phyloP scores from a whole-genome alignment of 2,888 invertebrate species.

The Epirrhoe alternata region DNA sequence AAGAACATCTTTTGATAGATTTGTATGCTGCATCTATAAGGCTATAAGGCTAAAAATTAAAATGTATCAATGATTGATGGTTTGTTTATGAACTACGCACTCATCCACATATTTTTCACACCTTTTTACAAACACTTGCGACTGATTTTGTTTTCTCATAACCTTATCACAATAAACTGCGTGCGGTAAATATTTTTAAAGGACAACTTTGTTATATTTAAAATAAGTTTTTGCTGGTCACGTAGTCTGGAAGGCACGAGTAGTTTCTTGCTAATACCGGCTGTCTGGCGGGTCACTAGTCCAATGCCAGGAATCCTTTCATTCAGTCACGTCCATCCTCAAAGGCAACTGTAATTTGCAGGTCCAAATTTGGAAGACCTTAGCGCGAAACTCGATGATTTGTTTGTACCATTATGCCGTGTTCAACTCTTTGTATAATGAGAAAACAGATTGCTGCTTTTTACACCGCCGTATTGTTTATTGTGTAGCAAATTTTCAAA shows the following conservation, averaged over 20 bases:
- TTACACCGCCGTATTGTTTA: constrained; percentile 35
- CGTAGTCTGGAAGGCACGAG: constrained; percentile 33
- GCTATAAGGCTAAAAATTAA: neutral
- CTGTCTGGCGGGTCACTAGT: constrained; percentile 25
- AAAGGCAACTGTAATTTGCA: constrained; percentile 36
- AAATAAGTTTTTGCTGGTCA: constrained; percentile 23
- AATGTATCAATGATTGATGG: constrained; percentile 13
- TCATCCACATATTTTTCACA: constrained; percentile 12
- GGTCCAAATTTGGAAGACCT: constrained; percentile 37
- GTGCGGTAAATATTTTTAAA: constrained; percentile 35
- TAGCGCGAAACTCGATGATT: constrained; percentile 34
- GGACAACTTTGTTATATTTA: constrained; percentile 17
- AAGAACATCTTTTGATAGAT: neutral
- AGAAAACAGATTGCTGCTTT: constrained; percentile 30
- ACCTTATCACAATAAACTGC: constrained; percentile 14
- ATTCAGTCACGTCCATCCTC: constrained; percentile 46
- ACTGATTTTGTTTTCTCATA: constrained; percentile 22
- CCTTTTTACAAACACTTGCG: constrained; percentile 18
- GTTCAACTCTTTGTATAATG: constrained; percentile 35
- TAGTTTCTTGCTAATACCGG: constrained; percentile 30
- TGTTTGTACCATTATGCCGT: constrained; percentile 33
- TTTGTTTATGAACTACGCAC: constrained; percentile 16
- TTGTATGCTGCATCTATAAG: neutral
- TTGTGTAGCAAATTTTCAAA: constrained; percentile 36
- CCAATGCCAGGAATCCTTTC: constrained; percentile 39